Evolutionary conservation across 1,140 invertebrate species (phyloP).

Genomic region (Maniola jurtina): DNA sequence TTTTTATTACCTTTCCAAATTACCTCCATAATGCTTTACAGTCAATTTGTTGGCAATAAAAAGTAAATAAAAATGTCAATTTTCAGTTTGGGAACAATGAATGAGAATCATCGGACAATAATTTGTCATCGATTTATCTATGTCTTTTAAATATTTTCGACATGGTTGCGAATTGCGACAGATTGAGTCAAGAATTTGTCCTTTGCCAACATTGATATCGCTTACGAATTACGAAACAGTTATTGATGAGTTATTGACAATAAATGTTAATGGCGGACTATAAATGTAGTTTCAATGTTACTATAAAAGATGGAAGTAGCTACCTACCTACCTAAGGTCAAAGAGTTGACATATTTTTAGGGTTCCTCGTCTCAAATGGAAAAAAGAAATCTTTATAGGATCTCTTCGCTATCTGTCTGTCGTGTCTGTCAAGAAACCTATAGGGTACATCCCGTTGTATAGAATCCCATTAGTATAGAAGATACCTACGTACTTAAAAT

Average conservation of each 20-base stretch:
- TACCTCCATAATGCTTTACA: too few relatives aligned
- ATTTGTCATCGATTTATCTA: background rate
- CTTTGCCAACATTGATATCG: slow-evolving; percentile 10
- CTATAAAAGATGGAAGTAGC: background rate
- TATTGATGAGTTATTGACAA: slow-evolving; percentile 17
- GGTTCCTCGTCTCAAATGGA: too few relatives aligned
- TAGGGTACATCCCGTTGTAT: too few relatives aligned
- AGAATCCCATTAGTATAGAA: too few relatives aligned
- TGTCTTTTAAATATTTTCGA: background rate
- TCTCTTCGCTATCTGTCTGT: too few relatives aligned
- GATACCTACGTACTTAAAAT: too few relatives aligned
- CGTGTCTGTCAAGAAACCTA: too few relatives aligned
- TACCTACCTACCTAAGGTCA: background rate
- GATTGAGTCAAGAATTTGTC: slow-evolving; percentile 3
- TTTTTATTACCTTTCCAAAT: too few relatives aligned
- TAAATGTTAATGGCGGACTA: slow-evolving; percentile 28
- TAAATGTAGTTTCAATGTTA: slow-evolving; percentile 6
- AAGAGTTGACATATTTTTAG: too few relatives aligned
- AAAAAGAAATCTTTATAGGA: too few relatives aligned
- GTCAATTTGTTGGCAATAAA: background rate
- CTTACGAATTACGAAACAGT: slow-evolving; percentile 13
- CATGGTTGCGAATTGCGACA: slow-evolving; percentile 4
- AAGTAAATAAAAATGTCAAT: background rate
- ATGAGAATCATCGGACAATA: background rate
- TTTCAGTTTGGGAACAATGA: background rate